Evolutionary conservation across 2,888 invertebrate genomes (phyloP), one percentile per base, ranked within the genome.

Genomic region (Ptychoptera contaminata): DNA sequence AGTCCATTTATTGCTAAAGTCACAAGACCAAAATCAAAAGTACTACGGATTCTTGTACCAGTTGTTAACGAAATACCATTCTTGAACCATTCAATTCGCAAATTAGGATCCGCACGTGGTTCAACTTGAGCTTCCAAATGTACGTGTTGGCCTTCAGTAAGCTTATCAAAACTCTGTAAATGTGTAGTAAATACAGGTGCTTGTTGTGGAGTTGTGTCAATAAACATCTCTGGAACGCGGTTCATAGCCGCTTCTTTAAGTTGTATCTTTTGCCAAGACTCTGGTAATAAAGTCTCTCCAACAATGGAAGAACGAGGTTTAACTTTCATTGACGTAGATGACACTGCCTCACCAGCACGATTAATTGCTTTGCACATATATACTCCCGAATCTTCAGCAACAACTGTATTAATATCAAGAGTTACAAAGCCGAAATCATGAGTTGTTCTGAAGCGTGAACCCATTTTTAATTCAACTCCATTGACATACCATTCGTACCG

Each of bases 131-230:
- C 91, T 65, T 91, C 90, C 44, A 92, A 64, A 55, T 80, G 79
- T 2, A 91, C 82, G 57, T 85, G 85, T 61, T 88, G 85, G 7
- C 87, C 86, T 71, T 92, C 91, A 47, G 78, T 73, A 5, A 90
- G 68, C 56, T 83, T 83, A 56, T 88, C 88, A 56, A 74, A 78
- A 63, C 84, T 83, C 66, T 84, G 77, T 43, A 94, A 72, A 58
- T 93, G 92, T 16, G 87, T 90, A 3, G 90, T 92, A 59, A 94
- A 94, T n/a, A 92, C 90, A 23, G 94, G 94, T 40, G 93, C 88
- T 64, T 92, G 86, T 59, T 85, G 85, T 2, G 84, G 84, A 46
- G 82, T 79, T 3, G 81, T 76, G 56, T 88, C 88, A 15, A 85
- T 74, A 61, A 86, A 86, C 81, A 83, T 84, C 65, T 85, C 82